Percentiles rank a stretch among this genome's conserved stretches.
Conservation (phyloP, 2,888 invertebrate genomes). For the Hirudinaria manillensis region DNA sequence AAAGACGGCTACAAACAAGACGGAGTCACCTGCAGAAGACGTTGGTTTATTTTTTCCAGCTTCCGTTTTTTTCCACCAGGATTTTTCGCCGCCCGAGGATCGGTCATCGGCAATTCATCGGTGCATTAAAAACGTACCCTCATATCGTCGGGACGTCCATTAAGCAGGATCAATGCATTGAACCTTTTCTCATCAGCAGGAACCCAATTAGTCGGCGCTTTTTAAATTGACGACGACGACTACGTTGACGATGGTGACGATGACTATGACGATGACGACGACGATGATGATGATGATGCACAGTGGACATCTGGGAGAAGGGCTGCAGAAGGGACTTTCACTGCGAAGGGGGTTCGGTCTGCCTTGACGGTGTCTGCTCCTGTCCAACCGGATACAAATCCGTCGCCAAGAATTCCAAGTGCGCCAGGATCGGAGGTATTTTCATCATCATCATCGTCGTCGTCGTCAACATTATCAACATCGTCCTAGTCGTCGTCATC, state of each 20-base stretch:
- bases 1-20: constrained; percentile 33
- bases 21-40: constrained; percentile 29
- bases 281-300: constrained; percentile 29
- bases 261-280: constrained; percentile 21
- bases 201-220: not conserved
- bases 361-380: constrained; percentile 34
- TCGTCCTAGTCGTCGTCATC: constrained; percentile 23
- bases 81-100: too few species aligned
- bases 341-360: constrained; percentile 40
- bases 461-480: constrained; percentile 25
- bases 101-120: not conserved
- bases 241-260: constrained; percentile 27
- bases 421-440: constrained; percentile 39
- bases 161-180: not conserved
- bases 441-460: constrained; percentile 23
- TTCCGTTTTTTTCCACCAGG: not conserved
- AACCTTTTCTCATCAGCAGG: not conserved
- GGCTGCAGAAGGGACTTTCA: constrained; percentile 36
- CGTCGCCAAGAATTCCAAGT: constrained; percentile 38
- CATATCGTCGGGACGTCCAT: too few species aligned
- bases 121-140: too few species aligned
- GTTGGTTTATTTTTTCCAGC: constrained; percentile 18
- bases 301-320: constrained; percentile 37
- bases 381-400: constrained; percentile 38
- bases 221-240: constrained; percentile 22